A percentile compares a stretch with the other conserved stretches of the same genome.
These are phyloP conservation scores for Crocodylus rhombifer DNA, from an alignment of 2,797 vertebrate species.

Conservation along the genomic window DNA sequence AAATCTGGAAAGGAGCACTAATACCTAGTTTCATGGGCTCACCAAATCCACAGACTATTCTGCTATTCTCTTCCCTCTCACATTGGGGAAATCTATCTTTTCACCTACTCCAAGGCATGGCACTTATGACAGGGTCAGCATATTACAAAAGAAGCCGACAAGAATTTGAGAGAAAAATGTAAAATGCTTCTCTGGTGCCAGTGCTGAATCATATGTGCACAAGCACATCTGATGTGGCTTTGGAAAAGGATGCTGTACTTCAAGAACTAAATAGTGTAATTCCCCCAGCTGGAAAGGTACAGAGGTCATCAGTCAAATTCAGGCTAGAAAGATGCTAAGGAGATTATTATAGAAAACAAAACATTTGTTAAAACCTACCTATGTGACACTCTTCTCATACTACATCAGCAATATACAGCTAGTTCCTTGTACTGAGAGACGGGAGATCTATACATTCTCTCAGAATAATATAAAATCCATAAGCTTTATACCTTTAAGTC, in stretches of 20 bases:
- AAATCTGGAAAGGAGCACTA: too few species aligned
- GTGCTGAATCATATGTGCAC: too few species aligned
- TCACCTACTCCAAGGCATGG: too few species aligned
- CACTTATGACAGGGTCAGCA: too few species aligned
- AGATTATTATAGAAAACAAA: not conserved
- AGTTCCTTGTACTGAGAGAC: not conserved
- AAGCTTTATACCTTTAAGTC: not conserved
- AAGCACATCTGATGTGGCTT: not conserved
- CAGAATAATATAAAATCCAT: not conserved
- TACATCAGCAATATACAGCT: not conserved
- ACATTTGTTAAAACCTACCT: too few species aligned
- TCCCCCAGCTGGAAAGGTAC: not conserved
- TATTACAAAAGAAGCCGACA: not conserved
- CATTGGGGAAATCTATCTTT: too few species aligned
- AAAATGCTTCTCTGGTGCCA: too few species aligned
- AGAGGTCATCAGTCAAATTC: not conserved
- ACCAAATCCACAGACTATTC: too few species aligned
- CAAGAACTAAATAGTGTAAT: not conserved
- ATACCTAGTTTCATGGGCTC: too few species aligned
- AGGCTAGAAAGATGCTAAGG: not conserved
- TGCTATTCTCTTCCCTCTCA: too few species aligned
- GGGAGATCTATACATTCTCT: not conserved
- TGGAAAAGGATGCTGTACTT: not conserved
- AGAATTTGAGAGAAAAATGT: not conserved
- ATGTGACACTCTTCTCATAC: not conserved